These are phyloP conservation scores for Glyptemys insculpta DNA, from an alignment of 2,797 vertebrate genomes.

Conservation along the genomic window DNA sequence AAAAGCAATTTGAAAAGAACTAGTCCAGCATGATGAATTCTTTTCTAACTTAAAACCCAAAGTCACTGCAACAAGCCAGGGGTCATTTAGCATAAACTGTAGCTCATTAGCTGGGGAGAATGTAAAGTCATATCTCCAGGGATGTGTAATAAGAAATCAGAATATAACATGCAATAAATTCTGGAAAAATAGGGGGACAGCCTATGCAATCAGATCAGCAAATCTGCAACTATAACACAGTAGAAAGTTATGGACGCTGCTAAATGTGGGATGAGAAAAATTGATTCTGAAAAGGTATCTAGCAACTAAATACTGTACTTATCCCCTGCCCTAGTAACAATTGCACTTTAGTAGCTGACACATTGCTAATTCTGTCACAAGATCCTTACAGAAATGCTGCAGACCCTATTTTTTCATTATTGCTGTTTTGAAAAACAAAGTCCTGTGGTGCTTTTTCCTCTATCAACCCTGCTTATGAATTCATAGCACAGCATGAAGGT, in stretches of 20 bases:
- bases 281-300: constrained; percentile 23
- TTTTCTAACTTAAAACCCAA: neutral
- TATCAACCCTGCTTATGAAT: constrained; percentile 82
- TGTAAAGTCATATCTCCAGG: neutral
- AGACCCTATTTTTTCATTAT: constrained; percentile 75
- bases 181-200: neutral
- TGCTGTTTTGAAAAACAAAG: constrained; percentile 83
- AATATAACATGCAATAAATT: neutral
- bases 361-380: constrained; percentile 50
- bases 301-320: constrained; percentile 41
- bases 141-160: neutral
- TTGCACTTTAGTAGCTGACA: constrained; percentile 19
- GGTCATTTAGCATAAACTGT: neutral
- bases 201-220: neutral
- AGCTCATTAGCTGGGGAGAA: neutral
- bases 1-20: neutral
- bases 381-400: constrained; percentile 67
- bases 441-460: constrained; percentile 81
- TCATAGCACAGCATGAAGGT: constrained; percentile 85
- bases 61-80: neutral
- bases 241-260: neutral
- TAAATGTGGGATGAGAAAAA: constrained; percentile 11
- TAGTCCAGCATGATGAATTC: neutral
- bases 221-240: neutral
- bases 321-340: constrained; percentile 47